These are phyloP conservation scores for Pseudorhiza aurosa DNA, from an alignment of 30 jellyfish, hydroid and myxozoan genomes.

Conservation along the genomic window DNA sequence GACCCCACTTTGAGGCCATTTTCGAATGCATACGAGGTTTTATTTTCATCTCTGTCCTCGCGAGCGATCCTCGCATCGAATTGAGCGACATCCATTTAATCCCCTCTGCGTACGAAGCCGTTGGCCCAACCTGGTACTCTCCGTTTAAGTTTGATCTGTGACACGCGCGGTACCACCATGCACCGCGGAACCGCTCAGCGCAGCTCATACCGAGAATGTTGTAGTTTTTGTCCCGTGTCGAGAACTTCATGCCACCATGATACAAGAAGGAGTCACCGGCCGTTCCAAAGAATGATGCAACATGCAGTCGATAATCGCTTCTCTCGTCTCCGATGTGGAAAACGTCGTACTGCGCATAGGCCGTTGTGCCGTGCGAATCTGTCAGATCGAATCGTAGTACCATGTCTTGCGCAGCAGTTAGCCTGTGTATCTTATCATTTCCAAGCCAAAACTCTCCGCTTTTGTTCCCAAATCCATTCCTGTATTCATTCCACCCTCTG, in stretches of 20 bases:
- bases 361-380: constrained; percentile 10
- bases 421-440: constrained; percentile 6
- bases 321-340: constrained; percentile 16
- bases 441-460: constrained; percentile 50
- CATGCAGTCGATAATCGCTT: constrained; percentile 8
- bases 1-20: no score
- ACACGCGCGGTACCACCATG: constrained; percentile 51
- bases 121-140: not conserved
- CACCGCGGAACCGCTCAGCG: constrained; percentile 16
- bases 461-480: constrained; percentile 28
- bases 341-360: constrained; percentile 11
- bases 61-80: not conserved
- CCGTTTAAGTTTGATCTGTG: constrained; percentile 37
- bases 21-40: not conserved
- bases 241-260: constrained; percentile 21
- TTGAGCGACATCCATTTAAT: constrained; percentile 1
- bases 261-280: constrained; percentile 39
- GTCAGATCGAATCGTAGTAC: constrained; percentile 1
- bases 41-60: constrained; percentile 44
- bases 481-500: constrained; percentile 27
- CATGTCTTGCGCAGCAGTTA: constrained; percentile 10
- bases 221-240: constrained; percentile 23
- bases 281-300: constrained; percentile 2
- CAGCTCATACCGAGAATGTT: not conserved
- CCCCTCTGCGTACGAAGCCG: constrained; percentile 7